Conservation (phyloP, 2,113 vertebrate species). For the Pangasianodon gigas region DNA sequence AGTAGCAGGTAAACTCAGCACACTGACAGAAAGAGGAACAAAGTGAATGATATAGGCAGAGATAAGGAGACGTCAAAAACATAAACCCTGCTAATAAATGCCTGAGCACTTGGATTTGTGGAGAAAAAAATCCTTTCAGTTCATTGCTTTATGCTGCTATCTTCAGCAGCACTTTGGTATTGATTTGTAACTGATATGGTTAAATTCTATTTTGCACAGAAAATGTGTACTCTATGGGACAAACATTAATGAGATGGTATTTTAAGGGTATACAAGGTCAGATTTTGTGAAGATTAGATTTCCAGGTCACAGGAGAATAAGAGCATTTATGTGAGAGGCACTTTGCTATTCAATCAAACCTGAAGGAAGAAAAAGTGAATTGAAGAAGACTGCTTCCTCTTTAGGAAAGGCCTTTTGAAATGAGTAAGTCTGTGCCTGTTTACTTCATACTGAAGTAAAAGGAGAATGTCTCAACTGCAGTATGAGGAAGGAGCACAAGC, state of each 20-base stretch:
- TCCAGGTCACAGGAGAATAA: neutral
- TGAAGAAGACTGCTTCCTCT: neutral
- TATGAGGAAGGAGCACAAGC: conserved; percentile 12
- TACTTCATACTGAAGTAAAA: conserved; percentile 8
- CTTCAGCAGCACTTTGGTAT: conserved; percentile 22
- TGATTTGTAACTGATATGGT: conserved; percentile 8
- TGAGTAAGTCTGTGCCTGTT: conserved; percentile 3
- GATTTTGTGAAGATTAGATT: neutral
- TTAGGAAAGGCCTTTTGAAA: neutral
- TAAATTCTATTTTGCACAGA: neutral
- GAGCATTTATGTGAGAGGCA: neutral
- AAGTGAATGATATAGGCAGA: neutral
- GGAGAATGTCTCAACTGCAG: neutral
- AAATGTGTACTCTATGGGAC: neutral
- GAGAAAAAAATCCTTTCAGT: neutral
- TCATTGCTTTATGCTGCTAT: conserved; percentile 12
- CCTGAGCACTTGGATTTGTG: neutral
- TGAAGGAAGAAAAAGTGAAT: neutral
- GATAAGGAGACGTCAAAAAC: conserved; percentile 15
- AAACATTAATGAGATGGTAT: neutral
- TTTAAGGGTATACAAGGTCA: neutral
- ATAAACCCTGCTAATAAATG: neutral
- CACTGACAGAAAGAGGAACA: conserved; percentile 42
- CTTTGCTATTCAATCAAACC: neutral
- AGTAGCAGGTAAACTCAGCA: neutral